phyloP scores from a whole-genome alignment of 2,113 vertebrate species.

The Morone chrysops region DNA sequence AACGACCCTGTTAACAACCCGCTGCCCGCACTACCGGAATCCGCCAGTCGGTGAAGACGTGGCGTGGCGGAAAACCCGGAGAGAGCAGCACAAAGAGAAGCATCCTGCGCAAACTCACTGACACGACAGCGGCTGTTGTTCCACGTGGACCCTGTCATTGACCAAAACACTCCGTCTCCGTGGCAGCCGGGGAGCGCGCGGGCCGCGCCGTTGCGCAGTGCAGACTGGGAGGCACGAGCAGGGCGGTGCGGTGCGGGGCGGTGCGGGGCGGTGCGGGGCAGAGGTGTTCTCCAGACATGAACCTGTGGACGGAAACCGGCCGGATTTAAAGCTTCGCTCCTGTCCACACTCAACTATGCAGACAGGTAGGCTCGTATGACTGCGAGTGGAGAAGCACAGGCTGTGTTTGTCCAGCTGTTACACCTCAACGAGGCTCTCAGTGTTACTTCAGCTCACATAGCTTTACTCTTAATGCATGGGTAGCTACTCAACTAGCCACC shows the following conservation, averaged over 20 bases:
- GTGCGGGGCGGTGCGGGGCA: slow-evolving; percentile 9
- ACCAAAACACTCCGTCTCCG: slow-evolving; percentile 68
- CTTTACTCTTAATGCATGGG: background rate
- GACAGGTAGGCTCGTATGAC: slow-evolving; percentile 55
- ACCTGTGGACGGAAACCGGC: slow-evolving; percentile 19
- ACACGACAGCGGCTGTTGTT: slow-evolving; percentile 24
- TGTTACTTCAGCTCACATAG: background rate
- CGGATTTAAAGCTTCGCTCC: background rate
- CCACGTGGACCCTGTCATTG: slow-evolving; percentile 81
- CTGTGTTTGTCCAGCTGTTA: background rate
- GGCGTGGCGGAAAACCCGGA: slow-evolving; percentile 43
- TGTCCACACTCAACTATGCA: slow-evolving; percentile 45
- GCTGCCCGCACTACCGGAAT: background rate
- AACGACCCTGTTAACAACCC: background rate
- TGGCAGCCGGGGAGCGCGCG: slow-evolving; percentile 49
- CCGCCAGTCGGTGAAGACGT: slow-evolving; percentile 41
- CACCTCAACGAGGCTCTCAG: rapidly evolving
- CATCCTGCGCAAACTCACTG: slow-evolving; percentile 42
- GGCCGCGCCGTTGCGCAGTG: slow-evolving; percentile 72
- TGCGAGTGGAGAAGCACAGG: background rate
- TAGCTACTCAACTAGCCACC: background rate
- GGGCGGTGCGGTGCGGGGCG: background rate
- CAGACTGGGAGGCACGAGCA: slow-evolving; percentile 52
- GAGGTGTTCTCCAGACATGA: slow-evolving; percentile 58
- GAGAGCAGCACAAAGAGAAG: background rate